Evolutionary conservation across 2,113 vertebrate species (phyloP).

Genomic region (Cyanocitta stelleri): DNA sequence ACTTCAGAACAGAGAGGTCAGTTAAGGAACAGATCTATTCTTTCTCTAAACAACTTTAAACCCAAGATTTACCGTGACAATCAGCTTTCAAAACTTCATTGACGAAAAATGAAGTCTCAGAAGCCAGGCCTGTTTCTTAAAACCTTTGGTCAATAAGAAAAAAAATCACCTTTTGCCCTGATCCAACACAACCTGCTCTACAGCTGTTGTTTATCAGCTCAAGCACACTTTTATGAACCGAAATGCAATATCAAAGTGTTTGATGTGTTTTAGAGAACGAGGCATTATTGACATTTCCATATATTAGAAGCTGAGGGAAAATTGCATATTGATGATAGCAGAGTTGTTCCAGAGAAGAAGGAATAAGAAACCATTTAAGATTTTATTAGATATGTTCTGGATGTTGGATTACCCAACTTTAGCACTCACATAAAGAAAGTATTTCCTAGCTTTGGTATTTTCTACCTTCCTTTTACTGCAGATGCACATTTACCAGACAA

Average conservation of each 20-base stretch:
- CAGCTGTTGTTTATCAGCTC: conserved; percentile 2
- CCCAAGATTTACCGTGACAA: not conserved
- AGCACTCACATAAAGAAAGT: not conserved
- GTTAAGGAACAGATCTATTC: not conserved
- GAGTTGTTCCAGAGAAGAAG: not conserved
- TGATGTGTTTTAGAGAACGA: not conserved
- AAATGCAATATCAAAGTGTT: not conserved
- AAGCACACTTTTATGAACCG: not conserved
- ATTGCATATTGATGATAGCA: not conserved
- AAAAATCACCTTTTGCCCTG: not conserved
- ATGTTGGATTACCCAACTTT: not conserved
- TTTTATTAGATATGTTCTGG: not conserved
- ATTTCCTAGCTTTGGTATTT: not conserved
- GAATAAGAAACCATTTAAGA: not conserved
- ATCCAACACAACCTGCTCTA: not conserved
- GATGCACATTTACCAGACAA: not conserved
- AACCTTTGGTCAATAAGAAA: not conserved
- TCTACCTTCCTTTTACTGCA: not conserved
- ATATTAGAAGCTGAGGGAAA: not conserved
- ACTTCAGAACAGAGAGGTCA: not conserved
- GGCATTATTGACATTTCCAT: not conserved
- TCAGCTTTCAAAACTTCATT: not conserved
- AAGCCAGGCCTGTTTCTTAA: not conserved
- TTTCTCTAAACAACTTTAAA: not conserved
- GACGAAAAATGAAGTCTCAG: not conserved